These are phyloP conservation scores for Ormyrus labotus DNA, from an alignment of 2,888 invertebrate species.

Conservation along the genomic window DNA sequence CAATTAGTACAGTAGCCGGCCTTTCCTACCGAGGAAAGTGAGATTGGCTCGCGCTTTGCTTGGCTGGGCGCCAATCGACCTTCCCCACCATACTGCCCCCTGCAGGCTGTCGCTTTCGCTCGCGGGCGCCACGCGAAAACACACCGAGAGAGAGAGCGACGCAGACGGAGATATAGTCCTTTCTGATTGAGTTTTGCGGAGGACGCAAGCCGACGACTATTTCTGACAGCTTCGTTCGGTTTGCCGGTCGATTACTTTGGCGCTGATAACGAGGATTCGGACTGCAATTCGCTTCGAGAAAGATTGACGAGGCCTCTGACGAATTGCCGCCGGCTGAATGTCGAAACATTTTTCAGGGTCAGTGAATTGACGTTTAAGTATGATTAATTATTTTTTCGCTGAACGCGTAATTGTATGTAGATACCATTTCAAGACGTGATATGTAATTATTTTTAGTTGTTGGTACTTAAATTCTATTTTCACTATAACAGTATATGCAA, in stretches of 20 bases:
- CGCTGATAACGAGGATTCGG: background rate
- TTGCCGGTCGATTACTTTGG: background rate
- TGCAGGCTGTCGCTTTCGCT: background rate
- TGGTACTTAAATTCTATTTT: no score
- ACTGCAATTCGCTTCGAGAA: no score
- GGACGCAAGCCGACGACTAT: slow-evolving; percentile 3
- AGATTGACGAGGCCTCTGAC: no score
- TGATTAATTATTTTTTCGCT: no score
- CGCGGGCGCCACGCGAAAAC: slow-evolving; percentile 20
- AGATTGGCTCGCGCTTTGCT: slow-evolving; percentile 65
- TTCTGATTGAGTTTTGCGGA: slow-evolving; percentile 2
- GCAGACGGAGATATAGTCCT: background rate
- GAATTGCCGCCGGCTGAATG: no score
- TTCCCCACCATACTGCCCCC: slow-evolving; percentile 8
- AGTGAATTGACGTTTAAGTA: no score
- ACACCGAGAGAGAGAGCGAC: slow-evolving; percentile 26
- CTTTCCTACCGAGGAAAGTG: slow-evolving; percentile 62
- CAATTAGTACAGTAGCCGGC: slow-evolving; percentile 36
- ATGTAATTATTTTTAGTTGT: no score
- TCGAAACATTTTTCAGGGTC: no score
- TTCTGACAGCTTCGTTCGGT: slow-evolving; percentile 6
- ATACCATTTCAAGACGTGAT: no score
- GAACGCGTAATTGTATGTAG: no score
- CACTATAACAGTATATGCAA: no score
- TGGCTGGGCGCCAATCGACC: slow-evolving; percentile 59